phyloP scores from a whole-genome alignment of 2,797 vertebrate genomes.

The Fistularia commersonii region DNA sequence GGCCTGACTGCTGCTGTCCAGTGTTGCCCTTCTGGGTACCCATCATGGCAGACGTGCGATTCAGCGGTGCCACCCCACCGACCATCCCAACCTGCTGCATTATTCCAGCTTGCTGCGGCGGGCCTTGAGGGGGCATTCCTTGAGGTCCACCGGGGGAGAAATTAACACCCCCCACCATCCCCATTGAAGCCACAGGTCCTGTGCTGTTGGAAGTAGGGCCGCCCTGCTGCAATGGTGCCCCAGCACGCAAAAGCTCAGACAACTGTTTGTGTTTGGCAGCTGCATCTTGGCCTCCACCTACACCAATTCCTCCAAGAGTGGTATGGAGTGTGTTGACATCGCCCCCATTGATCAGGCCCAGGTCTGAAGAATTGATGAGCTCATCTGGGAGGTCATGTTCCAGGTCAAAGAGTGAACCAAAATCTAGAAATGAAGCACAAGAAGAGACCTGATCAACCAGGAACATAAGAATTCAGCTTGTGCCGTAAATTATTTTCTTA shows the following conservation, averaged over 20 bases:
- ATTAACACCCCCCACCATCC: constrained; percentile 86
- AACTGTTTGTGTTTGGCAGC: constrained; percentile 98
- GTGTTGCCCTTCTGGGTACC: constrained; percentile 81
- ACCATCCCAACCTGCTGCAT: constrained; percentile 82
- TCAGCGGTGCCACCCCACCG: constrained; percentile 78
- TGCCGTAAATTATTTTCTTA: background rate
- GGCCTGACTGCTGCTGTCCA: constrained; percentile 78
- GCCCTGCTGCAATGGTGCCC: constrained; percentile 73
- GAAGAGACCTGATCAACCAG: constrained; percentile 4
- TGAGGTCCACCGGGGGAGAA: constrained; percentile 83
- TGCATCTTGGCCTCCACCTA: constrained; percentile 82
- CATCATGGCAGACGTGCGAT: constrained; percentile 83
- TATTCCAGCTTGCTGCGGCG: constrained; percentile 68
- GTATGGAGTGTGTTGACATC: constrained; percentile 89
- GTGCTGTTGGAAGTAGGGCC: constrained; percentile 63
- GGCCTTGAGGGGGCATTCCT: constrained; percentile 76
- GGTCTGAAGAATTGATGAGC: constrained; percentile 92
- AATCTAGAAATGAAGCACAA: constrained; percentile 7
- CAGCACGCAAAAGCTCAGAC: constrained; percentile 89
- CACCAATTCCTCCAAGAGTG: constrained; percentile 73
- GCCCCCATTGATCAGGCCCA: constrained; percentile 87
- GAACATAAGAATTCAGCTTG: constrained; percentile 1
- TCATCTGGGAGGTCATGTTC: constrained; percentile 98
- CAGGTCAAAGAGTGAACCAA: constrained; percentile 93
- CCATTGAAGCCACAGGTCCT: constrained; percentile 69